These are phyloP conservation scores for Aspidiotus rigidus DNA, from an alignment of 2,888 invertebrate genomes.

Conservation along the genomic window DNA sequence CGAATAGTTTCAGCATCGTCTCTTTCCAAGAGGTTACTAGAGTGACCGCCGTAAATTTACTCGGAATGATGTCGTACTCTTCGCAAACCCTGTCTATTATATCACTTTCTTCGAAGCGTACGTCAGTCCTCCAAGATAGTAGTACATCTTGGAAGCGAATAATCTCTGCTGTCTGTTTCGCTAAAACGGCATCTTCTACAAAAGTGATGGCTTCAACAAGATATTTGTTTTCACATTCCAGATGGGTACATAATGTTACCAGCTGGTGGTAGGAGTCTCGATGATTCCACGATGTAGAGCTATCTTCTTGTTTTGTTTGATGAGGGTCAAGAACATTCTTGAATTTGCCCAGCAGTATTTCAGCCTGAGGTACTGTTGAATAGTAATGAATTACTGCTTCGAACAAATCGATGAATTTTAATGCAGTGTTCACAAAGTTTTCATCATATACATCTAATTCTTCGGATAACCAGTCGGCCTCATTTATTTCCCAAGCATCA, in stretches of 20 bases:
- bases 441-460: neutral
- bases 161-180: neutral
- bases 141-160: neutral
- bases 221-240: slow-evolving; percentile 17
- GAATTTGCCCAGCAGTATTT: slow-evolving; percentile 17
- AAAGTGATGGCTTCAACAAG: slow-evolving; percentile 12
- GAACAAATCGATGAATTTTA: slow-evolving; percentile 25
- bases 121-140: neutral
- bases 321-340: neutral
- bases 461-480: neutral
- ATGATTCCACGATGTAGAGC: neutral
- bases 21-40: slow-evolving; percentile 18
- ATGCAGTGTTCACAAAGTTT: slow-evolving; percentile 12
- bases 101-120: slow-evolving; percentile 1
- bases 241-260: slow-evolving; percentile 3
- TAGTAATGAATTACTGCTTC: slow-evolving; percentile 16
- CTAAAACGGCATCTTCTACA: slow-evolving; percentile 13
- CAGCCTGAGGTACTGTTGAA: slow-evolving; percentile 7
- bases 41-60: neutral
- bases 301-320: neutral
- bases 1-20: slow-evolving; percentile 3
- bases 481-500: slow-evolving; percentile 12
- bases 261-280: neutral
- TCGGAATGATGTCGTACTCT: neutral
- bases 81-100: slow-evolving; percentile 4